Base-by-base conservation (phyloP, 2,888 invertebrate genomes). In the Unio pictorum region DNA sequence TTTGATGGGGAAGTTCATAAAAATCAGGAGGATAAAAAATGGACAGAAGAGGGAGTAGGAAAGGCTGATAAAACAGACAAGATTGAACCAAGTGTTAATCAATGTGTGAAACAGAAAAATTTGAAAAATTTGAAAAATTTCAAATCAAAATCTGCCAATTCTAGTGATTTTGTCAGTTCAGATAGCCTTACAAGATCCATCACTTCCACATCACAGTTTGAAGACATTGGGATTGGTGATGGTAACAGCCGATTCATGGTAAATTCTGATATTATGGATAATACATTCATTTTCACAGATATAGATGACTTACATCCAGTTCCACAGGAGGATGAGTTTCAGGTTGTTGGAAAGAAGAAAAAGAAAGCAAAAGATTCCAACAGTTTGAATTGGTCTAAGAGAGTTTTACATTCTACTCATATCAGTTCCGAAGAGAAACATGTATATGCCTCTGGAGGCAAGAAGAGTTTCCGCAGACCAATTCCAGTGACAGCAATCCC, bases 301-400 rank as follows among this genome's bases (percentile, higher is more conserved):
- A 73, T 85, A 68, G 82, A 84, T 65, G 64, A 73, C 30, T 58
- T 77, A 2, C 74, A 74, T 55, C 75, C 74, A 55, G 76, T 78
- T 55, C 77, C 74, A 3, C 69, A 74, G 63, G 81, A 83, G 62
- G 81, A 79, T 60, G 84, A 86, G 64, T 85, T 85, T 71, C 78
- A 78, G 63, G 79, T 84, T 8, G 83, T 84, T 56, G 78, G 79
- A n/a, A 84, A 84, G 76, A 85, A 84, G 71, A 84, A 83, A 73
- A 84, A 81, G 71, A 78, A 73, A 45, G 66, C 15, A 45, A 45
- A 45, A 45, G 45, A 45, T 45, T 45, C 45, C 45, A 45, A 45
- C 45, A 11, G 15, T 45, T 45, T 45, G 2, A 3, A 2, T 45
- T 3, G 3, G 2, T 15, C 8, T 45, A 45, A 11, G 15, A 45